Evolutionary conservation across 2,113 vertebrate species (phyloP).

Genomic region (Hippopotamus amphibius): DNA sequence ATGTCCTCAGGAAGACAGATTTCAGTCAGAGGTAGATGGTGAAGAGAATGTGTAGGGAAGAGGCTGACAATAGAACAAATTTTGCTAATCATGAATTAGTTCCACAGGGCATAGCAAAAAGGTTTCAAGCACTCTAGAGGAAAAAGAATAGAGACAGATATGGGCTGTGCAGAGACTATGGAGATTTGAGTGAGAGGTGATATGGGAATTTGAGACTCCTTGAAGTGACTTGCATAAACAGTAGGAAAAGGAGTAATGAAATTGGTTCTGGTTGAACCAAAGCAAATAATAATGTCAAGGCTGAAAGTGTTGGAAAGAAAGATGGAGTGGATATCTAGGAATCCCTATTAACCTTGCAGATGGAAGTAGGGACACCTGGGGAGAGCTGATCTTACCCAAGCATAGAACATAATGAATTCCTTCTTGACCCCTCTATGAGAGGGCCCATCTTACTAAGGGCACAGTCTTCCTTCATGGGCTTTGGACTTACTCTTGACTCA

Average conservation of each 20-base stretch:
- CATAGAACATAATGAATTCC: constrained; percentile 28
- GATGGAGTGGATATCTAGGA: background rate
- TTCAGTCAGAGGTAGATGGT: background rate
- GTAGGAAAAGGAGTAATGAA: background rate
- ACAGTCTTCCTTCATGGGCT: background rate
- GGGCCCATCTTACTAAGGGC: constrained; percentile 10
- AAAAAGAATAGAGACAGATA: constrained; percentile 13
- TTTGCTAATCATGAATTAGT: constrained; percentile 38
- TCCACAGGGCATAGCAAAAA: background rate
- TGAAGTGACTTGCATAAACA: background rate
- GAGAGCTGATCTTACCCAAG: background rate
- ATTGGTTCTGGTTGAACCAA: constrained; percentile 32
- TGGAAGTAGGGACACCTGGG: background rate
- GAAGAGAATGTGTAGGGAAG: background rate
- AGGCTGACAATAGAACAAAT: background rate
- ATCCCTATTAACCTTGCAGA: constrained; percentile 37
- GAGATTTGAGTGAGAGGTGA: background rate
- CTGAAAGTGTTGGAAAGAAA: constrained; percentile 22
- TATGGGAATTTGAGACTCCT: background rate
- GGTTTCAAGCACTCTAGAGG: background rate
- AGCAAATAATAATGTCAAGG: constrained; percentile 44
- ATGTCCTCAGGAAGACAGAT: background rate
- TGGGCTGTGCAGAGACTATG: background rate
- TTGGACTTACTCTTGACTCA: background rate
- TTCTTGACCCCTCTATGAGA: constrained; percentile 29